phyloP scores from a whole-genome alignment of 2,888 invertebrate species.

The Escarpia spicata region DNA sequence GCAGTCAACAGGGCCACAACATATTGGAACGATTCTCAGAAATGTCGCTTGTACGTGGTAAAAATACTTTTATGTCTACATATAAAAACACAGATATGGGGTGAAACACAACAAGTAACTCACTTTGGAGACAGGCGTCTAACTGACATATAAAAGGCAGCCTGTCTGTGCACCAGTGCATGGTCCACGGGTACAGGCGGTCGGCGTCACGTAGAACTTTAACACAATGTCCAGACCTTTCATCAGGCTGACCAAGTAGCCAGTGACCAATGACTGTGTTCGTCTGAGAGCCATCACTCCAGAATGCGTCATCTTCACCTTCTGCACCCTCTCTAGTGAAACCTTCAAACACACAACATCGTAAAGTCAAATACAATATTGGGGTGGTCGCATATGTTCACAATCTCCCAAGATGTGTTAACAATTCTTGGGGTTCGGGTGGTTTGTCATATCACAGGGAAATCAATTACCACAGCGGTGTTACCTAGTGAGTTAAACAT shows the following conservation, averaged over 20 bases:
- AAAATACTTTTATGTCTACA: background rate
- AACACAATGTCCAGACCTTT: background rate
- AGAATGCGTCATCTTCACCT: background rate
- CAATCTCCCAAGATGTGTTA: no score
- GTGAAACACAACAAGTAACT: background rate
- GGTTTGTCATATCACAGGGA: no score
- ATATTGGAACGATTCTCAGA: no score
- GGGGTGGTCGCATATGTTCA: no score
- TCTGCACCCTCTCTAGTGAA: background rate
- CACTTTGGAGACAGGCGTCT: constrained; percentile 13
- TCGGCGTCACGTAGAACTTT: background rate
- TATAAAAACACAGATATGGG: background rate
- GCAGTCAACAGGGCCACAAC: no score
- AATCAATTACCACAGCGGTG: no score
- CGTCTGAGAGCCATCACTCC: background rate
- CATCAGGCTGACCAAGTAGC: constrained; percentile 8
- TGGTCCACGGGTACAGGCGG: background rate
- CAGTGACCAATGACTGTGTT: constrained; percentile 18
- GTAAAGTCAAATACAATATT: background rate
- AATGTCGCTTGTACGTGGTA: no score
- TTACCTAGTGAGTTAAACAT: no score
- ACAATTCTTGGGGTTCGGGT: no score
- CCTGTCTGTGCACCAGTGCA: constrained; percentile 17
- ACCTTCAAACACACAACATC: background rate
- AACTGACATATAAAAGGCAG: constrained; percentile 14